These are phyloP conservation scores for Phrynocephalus guinanensis DNA, from an alignment of 2,797 vertebrate genomes.

Conservation along the genomic window DNA sequence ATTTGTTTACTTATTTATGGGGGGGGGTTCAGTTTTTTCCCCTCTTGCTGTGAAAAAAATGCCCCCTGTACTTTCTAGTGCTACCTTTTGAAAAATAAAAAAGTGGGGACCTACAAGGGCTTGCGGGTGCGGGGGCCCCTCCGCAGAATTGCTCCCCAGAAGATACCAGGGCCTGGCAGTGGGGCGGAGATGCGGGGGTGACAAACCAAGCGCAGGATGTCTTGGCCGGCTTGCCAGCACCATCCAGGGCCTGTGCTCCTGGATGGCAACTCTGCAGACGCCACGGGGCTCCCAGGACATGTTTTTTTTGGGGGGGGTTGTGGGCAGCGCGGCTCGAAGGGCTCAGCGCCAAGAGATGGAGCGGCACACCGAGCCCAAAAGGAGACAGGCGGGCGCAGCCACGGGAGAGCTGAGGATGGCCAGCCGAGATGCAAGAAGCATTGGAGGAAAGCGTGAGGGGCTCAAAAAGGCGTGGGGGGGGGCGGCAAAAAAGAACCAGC, in stretches of 20 bases:
- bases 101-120: not conserved
- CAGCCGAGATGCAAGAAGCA: conserved; percentile 54
- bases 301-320: not conserved
- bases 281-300: not conserved
- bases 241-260: too few species aligned
- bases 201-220: too few species aligned
- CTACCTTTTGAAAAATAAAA: not conserved
- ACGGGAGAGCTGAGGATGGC: conserved; percentile 57
- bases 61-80: too few species aligned
- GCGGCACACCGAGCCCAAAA: conserved; percentile 46
- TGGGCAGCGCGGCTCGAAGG: not conserved
- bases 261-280: not conserved
- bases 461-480: not conserved
- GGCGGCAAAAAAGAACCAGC: conserved; percentile 34
- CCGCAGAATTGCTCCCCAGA: too few species aligned
- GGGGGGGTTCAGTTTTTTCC: too few species aligned
- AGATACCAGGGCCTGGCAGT: too few species aligned
- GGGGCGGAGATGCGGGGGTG: not conserved
- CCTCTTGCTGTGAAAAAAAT: too few species aligned
- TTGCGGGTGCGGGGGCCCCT: too few species aligned
- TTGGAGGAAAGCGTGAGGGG: conserved; percentile 42
- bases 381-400: not conserved
- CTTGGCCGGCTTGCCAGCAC: too few species aligned
- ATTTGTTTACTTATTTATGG: too few species aligned
- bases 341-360: conserved; percentile 19